Evolutionary conservation across 2,797 vertebrate genomes (phyloP).

Genomic region (Buceros bicornis): DNA sequence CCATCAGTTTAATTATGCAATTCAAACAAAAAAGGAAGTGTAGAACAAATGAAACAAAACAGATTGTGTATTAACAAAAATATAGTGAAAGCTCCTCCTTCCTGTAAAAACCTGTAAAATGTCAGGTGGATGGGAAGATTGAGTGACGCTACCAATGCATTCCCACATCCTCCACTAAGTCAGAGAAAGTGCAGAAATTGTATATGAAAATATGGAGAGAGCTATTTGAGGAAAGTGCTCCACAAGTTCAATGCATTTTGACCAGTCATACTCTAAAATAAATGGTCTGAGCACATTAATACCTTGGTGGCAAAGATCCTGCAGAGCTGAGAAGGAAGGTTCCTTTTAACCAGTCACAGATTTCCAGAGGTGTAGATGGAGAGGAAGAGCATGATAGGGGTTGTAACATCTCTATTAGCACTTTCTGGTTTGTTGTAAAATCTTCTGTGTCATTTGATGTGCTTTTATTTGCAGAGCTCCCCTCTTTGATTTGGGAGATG

Average conservation of each 20-base stretch:
- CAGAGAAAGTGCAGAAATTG: not conserved
- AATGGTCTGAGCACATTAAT: not conserved
- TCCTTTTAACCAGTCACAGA: not conserved
- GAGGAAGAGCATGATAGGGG: not conserved
- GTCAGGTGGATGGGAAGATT: not conserved
- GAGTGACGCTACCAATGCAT: not conserved
- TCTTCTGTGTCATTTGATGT: not conserved
- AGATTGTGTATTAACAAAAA: not conserved
- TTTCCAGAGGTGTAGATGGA: not conserved
- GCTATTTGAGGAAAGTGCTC: not conserved
- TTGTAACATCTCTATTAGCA: not conserved
- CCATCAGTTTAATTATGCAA: not conserved
- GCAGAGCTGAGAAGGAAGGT: not conserved
- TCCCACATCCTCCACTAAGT: not conserved
- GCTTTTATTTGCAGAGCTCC: not conserved
- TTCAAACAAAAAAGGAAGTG: not conserved
- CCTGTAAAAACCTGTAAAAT: not conserved
- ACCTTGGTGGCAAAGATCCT: not conserved
- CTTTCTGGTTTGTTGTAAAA: not conserved
- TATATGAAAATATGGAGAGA: not conserved
- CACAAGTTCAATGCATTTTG: not conserved
- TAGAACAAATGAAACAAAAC: not conserved
- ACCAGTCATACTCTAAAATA: not conserved
- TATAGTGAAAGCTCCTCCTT: not conserved
- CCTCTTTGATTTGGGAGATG: not conserved